Conservation (phyloP, 2,113 vertebrate genomes). For the Oreocharis arfaki region DNA sequence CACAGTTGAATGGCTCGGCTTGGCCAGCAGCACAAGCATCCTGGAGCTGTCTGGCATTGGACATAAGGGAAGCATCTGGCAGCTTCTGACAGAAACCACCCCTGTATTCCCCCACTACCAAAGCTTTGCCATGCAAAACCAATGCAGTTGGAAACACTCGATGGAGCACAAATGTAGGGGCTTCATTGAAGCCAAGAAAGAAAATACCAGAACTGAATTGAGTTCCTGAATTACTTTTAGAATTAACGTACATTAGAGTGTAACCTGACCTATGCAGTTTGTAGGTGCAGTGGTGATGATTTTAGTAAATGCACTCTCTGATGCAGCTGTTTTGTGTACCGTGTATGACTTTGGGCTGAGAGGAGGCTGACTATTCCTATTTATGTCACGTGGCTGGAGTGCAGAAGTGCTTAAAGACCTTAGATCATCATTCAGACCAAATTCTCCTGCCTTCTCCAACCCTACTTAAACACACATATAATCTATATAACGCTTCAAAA, state of each 20-base stretch:
- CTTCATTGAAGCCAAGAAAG: neutral
- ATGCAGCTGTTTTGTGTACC: neutral
- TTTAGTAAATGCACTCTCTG: neutral
- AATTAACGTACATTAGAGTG: neutral
- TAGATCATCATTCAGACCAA: neutral
- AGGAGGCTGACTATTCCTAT: neutral
- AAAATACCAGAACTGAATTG: neutral
- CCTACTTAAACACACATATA: neutral
- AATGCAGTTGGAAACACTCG: neutral
- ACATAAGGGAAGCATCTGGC: neutral
- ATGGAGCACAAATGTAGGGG: neutral
- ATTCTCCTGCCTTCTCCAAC: neutral
- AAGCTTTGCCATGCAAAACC: neutral
- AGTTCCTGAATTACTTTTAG: neutral
- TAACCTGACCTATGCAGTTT: neutral
- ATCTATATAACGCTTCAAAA: neutral
- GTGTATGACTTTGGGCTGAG: neutral
- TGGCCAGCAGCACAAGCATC: neutral
- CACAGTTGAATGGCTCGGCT: rapidly evolving
- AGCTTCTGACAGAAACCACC: neutral
- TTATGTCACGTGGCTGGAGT: neutral
- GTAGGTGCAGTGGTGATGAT: neutral
- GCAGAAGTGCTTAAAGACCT: neutral
- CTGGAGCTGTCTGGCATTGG: neutral
- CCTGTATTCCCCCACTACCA: neutral